Percentiles rank a stretch among this genome's conserved stretches.
These are phyloP conservation scores for Phoxinus dragarum DNA, from an alignment of 2,797 vertebrate genomes.

Conservation along the genomic window DNA sequence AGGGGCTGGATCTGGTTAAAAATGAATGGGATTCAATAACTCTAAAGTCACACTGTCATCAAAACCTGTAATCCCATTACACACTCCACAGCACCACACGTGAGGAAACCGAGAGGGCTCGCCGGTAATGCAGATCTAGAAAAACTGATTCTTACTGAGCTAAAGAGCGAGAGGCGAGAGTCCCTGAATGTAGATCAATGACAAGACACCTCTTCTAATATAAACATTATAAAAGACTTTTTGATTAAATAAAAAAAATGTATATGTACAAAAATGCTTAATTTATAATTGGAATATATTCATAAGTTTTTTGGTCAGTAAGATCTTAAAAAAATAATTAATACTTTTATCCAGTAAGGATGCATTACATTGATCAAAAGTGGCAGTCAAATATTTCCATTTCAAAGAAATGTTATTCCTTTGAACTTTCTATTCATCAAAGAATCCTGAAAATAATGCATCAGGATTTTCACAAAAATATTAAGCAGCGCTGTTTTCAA, in stretches of 20 bases:
- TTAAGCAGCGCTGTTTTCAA: not conserved
- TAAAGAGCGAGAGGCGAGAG: not conserved
- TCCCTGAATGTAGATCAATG: not conserved
- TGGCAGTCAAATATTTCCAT: not conserved
- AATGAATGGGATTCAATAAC: slow-evolving; percentile 64
- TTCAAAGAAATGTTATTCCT: not conserved
- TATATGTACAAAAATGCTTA: not conserved
- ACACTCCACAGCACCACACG: slow-evolving; percentile 28
- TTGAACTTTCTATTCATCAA: not conserved
- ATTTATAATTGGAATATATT: not conserved
- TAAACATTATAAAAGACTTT: not conserved
- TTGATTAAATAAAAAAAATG: not conserved
- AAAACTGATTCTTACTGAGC: slow-evolving; percentile 2
- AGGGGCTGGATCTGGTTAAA: slow-evolving; percentile 59
- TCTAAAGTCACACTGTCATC: slow-evolving; percentile 59
- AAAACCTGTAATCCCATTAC: slow-evolving; percentile 58
- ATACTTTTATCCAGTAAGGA: not conserved
- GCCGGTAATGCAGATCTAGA: slow-evolving; percentile 24
- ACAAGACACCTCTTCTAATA: not conserved
- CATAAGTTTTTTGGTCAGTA: not conserved
- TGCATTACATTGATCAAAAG: not conserved
- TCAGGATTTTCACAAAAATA: not conserved
- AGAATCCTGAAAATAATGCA: too few species aligned
- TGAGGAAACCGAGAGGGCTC: not conserved
- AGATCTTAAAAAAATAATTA: too few species aligned